Percentiles rank a stretch among this genome's conserved stretches.
Conservation (phyloP, 2,113 vertebrate species). For the Pelmatolapia mariae region DNA sequence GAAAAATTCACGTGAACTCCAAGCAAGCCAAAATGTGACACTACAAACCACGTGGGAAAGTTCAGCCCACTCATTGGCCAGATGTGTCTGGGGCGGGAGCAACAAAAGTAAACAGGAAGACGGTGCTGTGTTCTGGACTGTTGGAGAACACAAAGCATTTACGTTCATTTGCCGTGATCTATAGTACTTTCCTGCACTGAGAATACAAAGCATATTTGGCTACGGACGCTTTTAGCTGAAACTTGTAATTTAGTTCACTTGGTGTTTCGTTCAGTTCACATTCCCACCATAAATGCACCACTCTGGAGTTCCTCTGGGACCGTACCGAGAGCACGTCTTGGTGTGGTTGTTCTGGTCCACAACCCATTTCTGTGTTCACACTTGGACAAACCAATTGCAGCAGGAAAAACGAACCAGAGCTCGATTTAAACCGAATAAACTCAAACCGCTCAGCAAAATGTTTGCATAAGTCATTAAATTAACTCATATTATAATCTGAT, state of each 20-base stretch:
- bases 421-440: neutral
- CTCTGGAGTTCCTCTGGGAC: neutral
- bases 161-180: neutral
- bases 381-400: neutral
- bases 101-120: rapidly evolving
- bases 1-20: neutral
- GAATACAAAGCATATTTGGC: neutral
- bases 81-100: neutral
- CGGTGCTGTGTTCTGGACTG: neutral
- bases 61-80: neutral
- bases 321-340: neutral
- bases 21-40: neutral
- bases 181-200: neutral
- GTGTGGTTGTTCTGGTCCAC: neutral
- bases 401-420: rapidly evolving
- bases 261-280: neutral
- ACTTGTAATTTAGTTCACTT: neutral
- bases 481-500: neutral
- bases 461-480: rapidly evolving
- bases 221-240: rapidly evolving
- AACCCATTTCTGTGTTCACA: neutral
- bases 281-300: neutral
- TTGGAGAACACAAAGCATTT: neutral
- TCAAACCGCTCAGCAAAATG: neutral
- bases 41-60: neutral